Conservation (phyloP, 2,888 invertebrate species). For the Stenoptilia bipunctidactyla region DNA sequence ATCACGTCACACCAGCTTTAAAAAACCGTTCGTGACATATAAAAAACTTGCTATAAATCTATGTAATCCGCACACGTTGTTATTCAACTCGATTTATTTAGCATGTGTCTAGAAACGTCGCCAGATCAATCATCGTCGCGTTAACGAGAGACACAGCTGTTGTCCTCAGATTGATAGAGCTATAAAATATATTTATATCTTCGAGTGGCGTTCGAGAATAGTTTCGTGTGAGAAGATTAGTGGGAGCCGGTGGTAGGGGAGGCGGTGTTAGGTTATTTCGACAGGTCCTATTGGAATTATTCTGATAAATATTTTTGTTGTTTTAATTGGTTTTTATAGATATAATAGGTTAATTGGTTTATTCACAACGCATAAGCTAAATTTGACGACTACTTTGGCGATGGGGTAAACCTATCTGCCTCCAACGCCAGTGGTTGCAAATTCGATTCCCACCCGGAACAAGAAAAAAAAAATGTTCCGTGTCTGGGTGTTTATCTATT, state of each 20-base stretch:
- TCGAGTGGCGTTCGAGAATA: conserved; percentile 42
- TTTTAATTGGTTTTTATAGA: too few species aligned
- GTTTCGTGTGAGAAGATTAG: conserved; percentile 27
- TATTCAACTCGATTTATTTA: not conserved
- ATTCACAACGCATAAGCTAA: too few species aligned
- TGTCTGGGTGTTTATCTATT: too few species aligned
- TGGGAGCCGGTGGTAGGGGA: too few species aligned
- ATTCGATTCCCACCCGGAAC: too few species aligned
- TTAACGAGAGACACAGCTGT: conserved; percentile 63
- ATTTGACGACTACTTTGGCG: too few species aligned
- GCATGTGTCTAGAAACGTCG: conserved; percentile 9
- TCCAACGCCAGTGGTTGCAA: too few species aligned
- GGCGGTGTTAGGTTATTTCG: not conserved
- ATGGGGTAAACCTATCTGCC: too few species aligned
- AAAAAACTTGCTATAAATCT: conserved; percentile 19
- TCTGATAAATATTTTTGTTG: too few species aligned
- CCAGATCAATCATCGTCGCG: conserved; percentile 60
- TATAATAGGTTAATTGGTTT: too few species aligned
- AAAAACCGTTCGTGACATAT: conserved; percentile 2
- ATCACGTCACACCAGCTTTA: not conserved
- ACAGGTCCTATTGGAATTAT: not conserved
- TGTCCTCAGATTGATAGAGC: conserved; percentile 58
- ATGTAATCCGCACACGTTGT: conserved; percentile 19
- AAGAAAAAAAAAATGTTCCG: too few species aligned
- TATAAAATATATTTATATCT: conserved; percentile 65